These are phyloP conservation scores for Cryptotermes secundus DNA, from an alignment of 1,140 invertebrate genomes.

Conservation along the genomic window DNA sequence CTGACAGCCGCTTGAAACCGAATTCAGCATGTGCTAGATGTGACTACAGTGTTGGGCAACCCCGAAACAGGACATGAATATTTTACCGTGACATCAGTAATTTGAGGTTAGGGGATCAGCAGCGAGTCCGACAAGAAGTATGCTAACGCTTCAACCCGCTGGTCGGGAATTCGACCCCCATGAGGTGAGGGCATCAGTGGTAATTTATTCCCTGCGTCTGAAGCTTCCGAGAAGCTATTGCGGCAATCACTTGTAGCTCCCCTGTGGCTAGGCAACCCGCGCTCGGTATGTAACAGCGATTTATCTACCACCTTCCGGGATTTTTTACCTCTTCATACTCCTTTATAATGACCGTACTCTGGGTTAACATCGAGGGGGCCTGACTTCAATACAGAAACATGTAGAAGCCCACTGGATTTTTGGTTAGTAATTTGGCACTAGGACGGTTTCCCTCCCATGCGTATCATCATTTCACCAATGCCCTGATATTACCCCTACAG, in stretches of 20 bases:
- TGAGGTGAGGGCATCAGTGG: neutral
- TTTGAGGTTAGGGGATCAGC: neutral
- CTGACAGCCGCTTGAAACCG: no score
- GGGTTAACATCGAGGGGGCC: no score
- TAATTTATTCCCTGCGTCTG: neutral
- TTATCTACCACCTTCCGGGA: no score
- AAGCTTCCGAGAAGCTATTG: neutral
- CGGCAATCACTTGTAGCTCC: neutral
- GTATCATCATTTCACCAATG: no score
- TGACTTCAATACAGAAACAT: no score
- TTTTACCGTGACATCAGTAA: neutral
- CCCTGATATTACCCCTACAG: no score
- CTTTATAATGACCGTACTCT: no score
- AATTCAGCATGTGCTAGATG: no score
- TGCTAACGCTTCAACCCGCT: constrained; percentile 7
- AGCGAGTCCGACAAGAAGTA: neutral
- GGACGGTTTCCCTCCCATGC: no score
- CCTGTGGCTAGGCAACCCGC: neutral
- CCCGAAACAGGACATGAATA: neutral
- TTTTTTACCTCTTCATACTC: no score
- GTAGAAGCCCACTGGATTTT: no score
- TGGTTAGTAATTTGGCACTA: no score
- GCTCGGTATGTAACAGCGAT: neutral
- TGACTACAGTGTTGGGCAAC: neutral
- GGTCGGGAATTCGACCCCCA: constrained; percentile 12